phyloP scores from a whole-genome alignment of 1,140 invertebrate genomes.

The Cyphomyrmex costatus region DNA sequence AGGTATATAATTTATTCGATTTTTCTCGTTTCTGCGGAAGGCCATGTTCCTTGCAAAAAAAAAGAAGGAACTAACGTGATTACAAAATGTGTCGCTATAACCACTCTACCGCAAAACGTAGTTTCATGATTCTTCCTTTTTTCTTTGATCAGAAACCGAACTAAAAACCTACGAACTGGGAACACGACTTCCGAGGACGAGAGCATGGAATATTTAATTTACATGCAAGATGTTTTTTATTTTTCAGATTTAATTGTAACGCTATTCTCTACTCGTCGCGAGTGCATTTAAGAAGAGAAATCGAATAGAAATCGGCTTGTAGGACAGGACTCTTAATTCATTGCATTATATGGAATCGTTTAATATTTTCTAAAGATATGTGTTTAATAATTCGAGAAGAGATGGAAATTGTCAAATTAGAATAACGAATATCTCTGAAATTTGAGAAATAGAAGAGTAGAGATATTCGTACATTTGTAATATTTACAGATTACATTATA shows the following conservation, averaged over 20 bases:
- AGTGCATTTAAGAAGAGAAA: not conserved
- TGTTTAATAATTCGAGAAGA: not conserved
- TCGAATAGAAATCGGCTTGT: not conserved
- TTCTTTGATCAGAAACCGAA: not conserved
- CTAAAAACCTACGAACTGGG: too few relatives aligned
- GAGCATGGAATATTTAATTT: not conserved
- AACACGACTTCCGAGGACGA: not conserved
- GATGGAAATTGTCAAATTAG: not conserved
- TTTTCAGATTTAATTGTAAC: not conserved
- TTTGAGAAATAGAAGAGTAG: not conserved
- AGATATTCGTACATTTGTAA: too few relatives aligned
- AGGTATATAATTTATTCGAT: slow-evolving; percentile 37
- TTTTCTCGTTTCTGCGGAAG: not conserved
- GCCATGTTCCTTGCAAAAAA: not conserved
- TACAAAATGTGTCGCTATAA: too few relatives aligned
- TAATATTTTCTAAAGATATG: not conserved
- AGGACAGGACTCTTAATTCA: not conserved
- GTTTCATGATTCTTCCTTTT: not conserved
- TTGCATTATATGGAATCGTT: not conserved
- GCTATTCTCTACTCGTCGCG: not conserved
- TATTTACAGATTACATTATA: too few relatives aligned
- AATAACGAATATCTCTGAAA: not conserved
- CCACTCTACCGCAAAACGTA: not conserved
- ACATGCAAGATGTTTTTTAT: not conserved
- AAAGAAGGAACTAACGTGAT: not conserved